Evolutionary conservation across 2,888 invertebrate genomes (phyloP).

Genomic region (Subacronicta megacephala): DNA sequence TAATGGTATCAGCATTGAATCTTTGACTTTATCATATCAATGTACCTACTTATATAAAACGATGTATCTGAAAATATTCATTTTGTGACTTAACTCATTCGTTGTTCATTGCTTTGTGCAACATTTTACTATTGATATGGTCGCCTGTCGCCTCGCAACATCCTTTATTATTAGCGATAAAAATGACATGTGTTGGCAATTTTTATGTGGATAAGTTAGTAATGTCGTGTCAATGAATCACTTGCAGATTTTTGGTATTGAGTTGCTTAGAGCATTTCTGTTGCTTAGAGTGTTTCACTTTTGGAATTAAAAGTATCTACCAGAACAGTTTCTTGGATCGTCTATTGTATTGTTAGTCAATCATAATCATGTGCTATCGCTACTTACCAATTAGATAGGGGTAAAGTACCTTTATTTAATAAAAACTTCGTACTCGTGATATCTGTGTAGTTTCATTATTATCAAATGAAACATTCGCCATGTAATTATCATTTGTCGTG

Average conservation of each 20-base stretch:
- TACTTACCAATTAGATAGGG: no score
- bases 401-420: no score
- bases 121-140: constrained; percentile 63
- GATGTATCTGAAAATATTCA: constrained; percentile 4
- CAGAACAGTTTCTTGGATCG: background rate
- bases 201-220: constrained; percentile 33
- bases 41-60: constrained; percentile 4
- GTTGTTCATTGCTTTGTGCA: constrained; percentile 57
- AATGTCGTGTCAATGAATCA: constrained; percentile 12
- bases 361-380: no score
- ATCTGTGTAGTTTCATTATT: background rate
- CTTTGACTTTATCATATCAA: constrained; percentile 1
- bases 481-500: constrained; percentile 28
- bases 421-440: background rate
- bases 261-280: no score
- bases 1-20: constrained; percentile 3
- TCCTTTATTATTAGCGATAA: constrained; percentile 72
- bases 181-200: constrained; percentile 56
- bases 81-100: constrained; percentile 29
- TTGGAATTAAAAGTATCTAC: no score
- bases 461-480: constrained; percentile 2
- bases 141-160: constrained; percentile 59
- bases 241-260: constrained; percentile 11
- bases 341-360: background rate
- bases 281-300: no score